Evolutionary conservation across 2,888 invertebrate genomes (phyloP).

Genomic region (Caenorhabditis sulstoni): DNA sequence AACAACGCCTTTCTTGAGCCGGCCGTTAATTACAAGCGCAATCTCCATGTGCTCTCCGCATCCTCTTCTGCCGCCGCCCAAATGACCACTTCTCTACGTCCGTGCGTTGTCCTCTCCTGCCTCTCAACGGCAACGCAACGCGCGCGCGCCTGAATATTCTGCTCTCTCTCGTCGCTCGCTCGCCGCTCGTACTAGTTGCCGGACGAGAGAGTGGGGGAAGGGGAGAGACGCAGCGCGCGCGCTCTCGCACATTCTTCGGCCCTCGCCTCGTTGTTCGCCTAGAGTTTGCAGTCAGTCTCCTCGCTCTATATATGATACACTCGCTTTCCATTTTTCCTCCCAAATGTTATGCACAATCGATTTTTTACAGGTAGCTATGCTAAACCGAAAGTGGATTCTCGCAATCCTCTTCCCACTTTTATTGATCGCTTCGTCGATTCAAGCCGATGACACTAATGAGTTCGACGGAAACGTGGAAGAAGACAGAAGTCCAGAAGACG

Average conservation of each 20-base stretch:
- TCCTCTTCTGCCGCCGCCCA: too few species aligned
- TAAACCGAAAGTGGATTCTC: slow-evolving; percentile 37
- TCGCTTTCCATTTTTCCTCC: background rate
- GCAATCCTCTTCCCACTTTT: slow-evolving; percentile 17
- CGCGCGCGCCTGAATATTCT: slow-evolving; percentile 29
- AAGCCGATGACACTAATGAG: slow-evolving; percentile 22
- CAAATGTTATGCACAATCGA: background rate
- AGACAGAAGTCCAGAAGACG: too few species aligned
- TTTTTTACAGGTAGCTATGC: slow-evolving; percentile 47
- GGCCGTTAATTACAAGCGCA: slow-evolving; percentile 13
- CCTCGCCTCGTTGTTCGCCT: slow-evolving; percentile 17
- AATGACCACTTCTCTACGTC: slow-evolving; percentile 12
- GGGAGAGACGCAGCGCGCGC: slow-evolving; percentile 29
- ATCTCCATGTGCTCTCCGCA: background rate
- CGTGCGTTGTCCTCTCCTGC: slow-evolving; percentile 23
- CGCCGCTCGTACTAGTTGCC: slow-evolving; percentile 29
- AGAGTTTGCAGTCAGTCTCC: slow-evolving; percentile 4
- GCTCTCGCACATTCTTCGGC: slow-evolving; percentile 51
- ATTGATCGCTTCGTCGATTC: background rate
- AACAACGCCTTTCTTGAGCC: background rate
- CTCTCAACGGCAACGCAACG: background rate
- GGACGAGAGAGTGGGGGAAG: slow-evolving; percentile 5
- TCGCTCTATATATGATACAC: background rate
- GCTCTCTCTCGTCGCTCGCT: slow-evolving; percentile 20
- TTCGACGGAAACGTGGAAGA: slow-evolving; percentile 31